Base-by-base conservation (phyloP, 2,888 invertebrate genomes). In the Vesta saturnalis region DNA sequence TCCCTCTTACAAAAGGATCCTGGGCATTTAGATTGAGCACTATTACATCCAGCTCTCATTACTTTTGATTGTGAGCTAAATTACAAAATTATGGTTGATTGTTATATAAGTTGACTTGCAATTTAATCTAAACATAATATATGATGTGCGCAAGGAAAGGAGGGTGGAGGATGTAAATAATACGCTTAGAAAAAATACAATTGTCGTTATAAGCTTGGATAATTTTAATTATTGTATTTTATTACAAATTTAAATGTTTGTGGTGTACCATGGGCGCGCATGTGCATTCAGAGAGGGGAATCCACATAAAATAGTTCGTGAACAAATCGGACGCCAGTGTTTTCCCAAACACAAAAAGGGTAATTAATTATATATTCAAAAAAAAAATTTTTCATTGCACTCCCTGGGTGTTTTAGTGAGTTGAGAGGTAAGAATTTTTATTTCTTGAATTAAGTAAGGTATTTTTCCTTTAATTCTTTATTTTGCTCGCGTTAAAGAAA, bases 251-350 rank as follows among this genome's bases (percentile, higher is more conserved):
- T 52, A 6, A 52, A 58, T 59, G 57, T 49, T 61, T 61, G 61
- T 64, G 23, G n/a, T n/a, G n/a, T n/a, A n/a, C n/a, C n/a, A 60
- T 59, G 43, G 69, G 35, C 55, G 68, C 66, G 71, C 69, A 63
- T 69, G 66, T 71, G 65, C 71, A 60, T 47, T 43, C 16, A 30
- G 52, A 46, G 69, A 39, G 62, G 62, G 68, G 62, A 69, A 56
- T 52, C 23, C n/a, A 66, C 65, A 68, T 68, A 63, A 65, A 71
- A 65, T 59, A 59, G 66, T 52, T 55, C 63, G 62, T 18, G 35
- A 62, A 62, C 63, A 56, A 60, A 19, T 61, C 46, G 63, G 22
- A 58, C 39, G 65, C 55, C 69, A 71, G 65, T 69, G 49, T 58
- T 43, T 69, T 61, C 55, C 22, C n/a, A n/a, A n/a, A n/a, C 61